A percentile compares a stretch with the other conserved stretches of the same genome.
Conservation (phyloP, 2,113 vertebrate genomes). For the Poeciliopsis occidentalis region DNA sequence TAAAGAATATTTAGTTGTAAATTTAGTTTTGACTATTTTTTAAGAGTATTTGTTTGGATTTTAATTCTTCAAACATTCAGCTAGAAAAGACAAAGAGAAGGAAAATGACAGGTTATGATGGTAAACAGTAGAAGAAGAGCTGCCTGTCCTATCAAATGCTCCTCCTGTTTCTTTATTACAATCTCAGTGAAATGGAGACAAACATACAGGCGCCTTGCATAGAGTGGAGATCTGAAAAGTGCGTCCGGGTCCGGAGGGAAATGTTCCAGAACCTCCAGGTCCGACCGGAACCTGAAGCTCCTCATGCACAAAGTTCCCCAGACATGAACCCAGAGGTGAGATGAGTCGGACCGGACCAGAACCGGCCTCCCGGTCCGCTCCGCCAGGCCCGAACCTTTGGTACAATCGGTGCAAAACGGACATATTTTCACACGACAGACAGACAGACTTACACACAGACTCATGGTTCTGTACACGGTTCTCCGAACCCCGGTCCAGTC, state of each 20-base stretch:
- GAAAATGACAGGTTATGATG: too few relatives aligned
- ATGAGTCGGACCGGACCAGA: slow-evolving; percentile 57
- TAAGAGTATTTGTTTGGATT: too few relatives aligned
- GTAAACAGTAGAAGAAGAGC: slow-evolving; percentile 17
- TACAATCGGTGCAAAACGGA: slow-evolving; percentile 81
- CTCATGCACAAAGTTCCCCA: slow-evolving; percentile 29
- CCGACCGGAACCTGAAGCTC: background rate
- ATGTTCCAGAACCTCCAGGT: slow-evolving; percentile 27
- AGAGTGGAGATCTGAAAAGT: slow-evolving; percentile 75
- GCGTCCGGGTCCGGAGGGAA: slow-evolving; percentile 55
- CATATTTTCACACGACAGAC: slow-evolving; percentile 76
- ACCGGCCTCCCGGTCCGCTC: slow-evolving; percentile 63
- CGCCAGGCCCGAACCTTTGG: slow-evolving; percentile 79
- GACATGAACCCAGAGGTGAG: slow-evolving; percentile 39
- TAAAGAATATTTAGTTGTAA: too few relatives aligned
- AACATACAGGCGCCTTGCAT: slow-evolving; percentile 78
- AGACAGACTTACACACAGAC: slow-evolving; percentile 73
- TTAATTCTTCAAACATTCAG: too few relatives aligned
- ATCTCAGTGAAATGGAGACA: slow-evolving; percentile 75
- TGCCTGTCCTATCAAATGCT: slow-evolving; percentile 50
- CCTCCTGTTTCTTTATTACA: slow-evolving; percentile 78
- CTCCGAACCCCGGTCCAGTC: slow-evolving; percentile 4
- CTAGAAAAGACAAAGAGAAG: too few relatives aligned
- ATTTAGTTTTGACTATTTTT: too few relatives aligned
- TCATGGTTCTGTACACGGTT: slow-evolving; percentile 43